phyloP scores from a whole-genome alignment of 2,797 vertebrate genomes.

The Hippopotamyrus pictus region DNA sequence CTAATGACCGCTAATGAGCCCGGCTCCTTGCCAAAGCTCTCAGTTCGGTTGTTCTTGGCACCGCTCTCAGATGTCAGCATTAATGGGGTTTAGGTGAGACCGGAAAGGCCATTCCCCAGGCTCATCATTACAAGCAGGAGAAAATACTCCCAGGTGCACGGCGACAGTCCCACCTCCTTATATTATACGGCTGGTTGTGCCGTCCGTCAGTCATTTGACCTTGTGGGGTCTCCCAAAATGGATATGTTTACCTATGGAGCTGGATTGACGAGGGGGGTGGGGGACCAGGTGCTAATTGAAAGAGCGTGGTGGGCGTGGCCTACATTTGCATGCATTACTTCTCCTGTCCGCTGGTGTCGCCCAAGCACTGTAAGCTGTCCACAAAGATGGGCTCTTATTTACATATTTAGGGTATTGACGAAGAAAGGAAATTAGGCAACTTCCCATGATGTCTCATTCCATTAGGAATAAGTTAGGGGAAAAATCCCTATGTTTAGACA shows the following conservation, averaged over 20 bases:
- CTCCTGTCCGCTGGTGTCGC: background rate
- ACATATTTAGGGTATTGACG: constrained; percentile 15
- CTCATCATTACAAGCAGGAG: background rate
- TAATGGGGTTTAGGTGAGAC: background rate
- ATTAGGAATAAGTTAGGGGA: constrained; percentile 24
- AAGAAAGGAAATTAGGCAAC: constrained; percentile 18
- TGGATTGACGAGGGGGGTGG: constrained; percentile 31
- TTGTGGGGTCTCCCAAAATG: constrained; percentile 30
- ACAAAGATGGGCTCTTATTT: background rate
- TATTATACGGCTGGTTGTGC: constrained; percentile 28
- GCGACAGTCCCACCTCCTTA: background rate
- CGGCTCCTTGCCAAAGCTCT: background rate
- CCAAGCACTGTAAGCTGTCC: background rate
- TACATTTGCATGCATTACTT: constrained; percentile 26
- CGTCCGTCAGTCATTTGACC: background rate
- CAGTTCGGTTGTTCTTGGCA: background rate
- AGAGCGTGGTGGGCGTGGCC: constrained; percentile 37
- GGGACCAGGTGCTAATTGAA: constrained; percentile 38
- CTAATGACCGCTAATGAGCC: constrained; percentile 11
- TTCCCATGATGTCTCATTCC: constrained; percentile 22
- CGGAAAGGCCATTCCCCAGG: background rate
- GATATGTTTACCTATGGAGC: constrained; percentile 39
- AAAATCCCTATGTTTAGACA: constrained; percentile 40
- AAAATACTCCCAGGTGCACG: background rate
- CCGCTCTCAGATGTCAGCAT: background rate